Base-by-base conservation (phyloP, 2,888 invertebrate genomes). In the Dysmachus trigonus region DNA sequence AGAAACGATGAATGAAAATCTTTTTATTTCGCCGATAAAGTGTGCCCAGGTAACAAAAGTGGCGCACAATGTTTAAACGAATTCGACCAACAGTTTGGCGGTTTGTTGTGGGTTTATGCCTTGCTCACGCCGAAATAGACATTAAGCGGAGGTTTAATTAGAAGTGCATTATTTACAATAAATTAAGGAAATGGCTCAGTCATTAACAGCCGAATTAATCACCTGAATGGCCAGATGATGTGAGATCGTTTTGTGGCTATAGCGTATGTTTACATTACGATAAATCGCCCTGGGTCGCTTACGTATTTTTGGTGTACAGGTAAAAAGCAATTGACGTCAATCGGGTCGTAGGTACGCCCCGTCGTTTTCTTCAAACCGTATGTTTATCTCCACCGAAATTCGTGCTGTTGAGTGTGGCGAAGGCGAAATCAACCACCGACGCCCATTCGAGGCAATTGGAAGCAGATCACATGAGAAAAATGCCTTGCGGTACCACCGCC, bases 311-410 rank as follows among this genome's bases (percentile, higher is more conserved):
- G 7, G 27, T 18, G 62, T 3, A 10, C 62, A 62, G 62, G 62
- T 62, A 62, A 62, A 62, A 62, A 53, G 18, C 81, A 33, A 81
- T 53, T 81, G 81, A 81, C 81, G 81, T 81, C 81, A 62, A 81
- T 81, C n/a, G 13, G 33, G n/a, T 33, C 51, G 62, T 15, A 47
- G 47, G 47, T 31, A 33, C 81, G 73, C 31, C 71, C 30, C n/a
- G 53, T 53, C 53, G 53, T 51, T 79, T 79, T 47, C 15, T 33
- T 79, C 33, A 22, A n/a, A 53, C 33, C 22, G 22, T 62, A 1
- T 81, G 41, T 81, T 81, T 81, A 73, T 73, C 35, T 76, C 35
- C 35, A 33, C n/a, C 51, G 53, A 53, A 33, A 1, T 53, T 33
- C 31, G 47, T 33, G 33, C 53, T 31, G 53, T 53, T 53, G 53